Percentiles rank a stretch among this genome's conserved stretches.
These are phyloP conservation scores for Incurvaria masculella DNA, from an alignment of 2,888 invertebrate species.

Conservation along the genomic window DNA sequence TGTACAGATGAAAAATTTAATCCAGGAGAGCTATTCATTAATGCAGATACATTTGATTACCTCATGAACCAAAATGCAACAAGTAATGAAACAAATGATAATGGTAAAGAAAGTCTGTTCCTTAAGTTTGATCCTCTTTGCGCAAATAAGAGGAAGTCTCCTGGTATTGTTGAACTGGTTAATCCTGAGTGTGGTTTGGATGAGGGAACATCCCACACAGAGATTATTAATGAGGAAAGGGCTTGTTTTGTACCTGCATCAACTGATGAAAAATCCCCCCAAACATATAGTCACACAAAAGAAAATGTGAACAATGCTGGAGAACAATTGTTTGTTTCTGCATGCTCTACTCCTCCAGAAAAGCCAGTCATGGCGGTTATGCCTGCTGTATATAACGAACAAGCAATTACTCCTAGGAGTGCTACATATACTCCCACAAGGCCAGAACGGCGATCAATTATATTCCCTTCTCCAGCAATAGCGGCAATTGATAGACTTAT, in stretches of 20 bases:
- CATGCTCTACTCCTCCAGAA: background rate
- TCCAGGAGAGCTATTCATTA: conserved; percentile 41
- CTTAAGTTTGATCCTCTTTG: conserved; percentile 48
- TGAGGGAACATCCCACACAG: conserved; percentile 15
- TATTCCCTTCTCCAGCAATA: conserved; percentile 49
- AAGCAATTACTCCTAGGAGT: conserved; percentile 30
- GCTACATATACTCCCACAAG: conserved; percentile 33
- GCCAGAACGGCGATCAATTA: conserved; percentile 39
- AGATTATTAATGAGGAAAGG: conserved; percentile 17
- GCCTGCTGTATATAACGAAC: conserved; percentile 33
- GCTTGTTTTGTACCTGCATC: too few species aligned
- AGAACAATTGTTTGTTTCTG: background rate
- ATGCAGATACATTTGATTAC: conserved; percentile 46
- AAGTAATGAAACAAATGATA: conserved; percentile 34
- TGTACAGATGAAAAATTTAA: conserved; percentile 27
- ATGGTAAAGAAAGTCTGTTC: conserved; percentile 48
- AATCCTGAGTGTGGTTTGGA: conserved; percentile 23
- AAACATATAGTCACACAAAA: background rate
- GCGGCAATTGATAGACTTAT: conserved; percentile 51
- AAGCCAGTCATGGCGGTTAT: conserved; percentile 49
- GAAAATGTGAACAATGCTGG: background rate
- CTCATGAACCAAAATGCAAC: conserved; percentile 40
- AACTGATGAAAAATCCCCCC: background rate
- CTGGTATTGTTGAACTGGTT: conserved; percentile 30
- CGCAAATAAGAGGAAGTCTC: conserved; percentile 37